phyloP scores from a whole-genome alignment of 2,888 invertebrate genomes.

The Stenodera caucasica region DNA sequence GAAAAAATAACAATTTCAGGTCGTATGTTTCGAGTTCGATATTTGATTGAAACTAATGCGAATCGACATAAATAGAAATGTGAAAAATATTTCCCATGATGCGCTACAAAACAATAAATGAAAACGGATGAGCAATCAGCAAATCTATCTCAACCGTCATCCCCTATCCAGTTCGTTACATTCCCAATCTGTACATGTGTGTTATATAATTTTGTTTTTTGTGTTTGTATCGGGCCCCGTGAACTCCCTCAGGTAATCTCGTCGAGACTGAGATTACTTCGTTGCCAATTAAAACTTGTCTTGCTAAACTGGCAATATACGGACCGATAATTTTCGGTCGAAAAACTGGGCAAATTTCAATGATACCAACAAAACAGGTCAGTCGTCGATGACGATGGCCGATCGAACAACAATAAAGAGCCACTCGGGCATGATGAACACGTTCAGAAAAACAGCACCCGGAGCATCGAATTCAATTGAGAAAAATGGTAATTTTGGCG shows the following conservation, averaged over 20 bases:
- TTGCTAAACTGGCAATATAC: not conserved
- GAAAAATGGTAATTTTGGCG: too few relatives aligned
- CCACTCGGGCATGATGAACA: too few relatives aligned
- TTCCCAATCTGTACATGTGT: not conserved
- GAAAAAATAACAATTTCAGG: too few relatives aligned
- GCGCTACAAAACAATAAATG: not conserved
- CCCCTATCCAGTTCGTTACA: too few relatives aligned
- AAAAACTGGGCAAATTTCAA: too few relatives aligned
- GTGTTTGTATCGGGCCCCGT: not conserved
- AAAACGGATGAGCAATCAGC: not conserved
- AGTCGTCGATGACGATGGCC: not conserved
- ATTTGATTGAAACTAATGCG: not conserved
- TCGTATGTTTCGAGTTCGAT: not conserved
- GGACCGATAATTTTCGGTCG: not conserved
- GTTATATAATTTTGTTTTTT: not conserved
- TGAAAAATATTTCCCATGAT: not conserved
- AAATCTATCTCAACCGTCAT: not conserved
- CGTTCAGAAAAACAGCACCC: not conserved
- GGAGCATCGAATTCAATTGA: too few relatives aligned
- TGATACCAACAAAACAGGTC: not conserved
- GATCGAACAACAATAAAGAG: not conserved
- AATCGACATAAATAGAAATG: not conserved
- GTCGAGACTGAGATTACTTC: slow-evolving; percentile 12
- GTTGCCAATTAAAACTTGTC: slow-evolving; percentile 16
- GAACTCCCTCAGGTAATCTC: slow-evolving; percentile 14